These are phyloP conservation scores for Creontiades dilutus DNA, from an alignment of 2,888 invertebrate species.

Conservation along the genomic window DNA sequence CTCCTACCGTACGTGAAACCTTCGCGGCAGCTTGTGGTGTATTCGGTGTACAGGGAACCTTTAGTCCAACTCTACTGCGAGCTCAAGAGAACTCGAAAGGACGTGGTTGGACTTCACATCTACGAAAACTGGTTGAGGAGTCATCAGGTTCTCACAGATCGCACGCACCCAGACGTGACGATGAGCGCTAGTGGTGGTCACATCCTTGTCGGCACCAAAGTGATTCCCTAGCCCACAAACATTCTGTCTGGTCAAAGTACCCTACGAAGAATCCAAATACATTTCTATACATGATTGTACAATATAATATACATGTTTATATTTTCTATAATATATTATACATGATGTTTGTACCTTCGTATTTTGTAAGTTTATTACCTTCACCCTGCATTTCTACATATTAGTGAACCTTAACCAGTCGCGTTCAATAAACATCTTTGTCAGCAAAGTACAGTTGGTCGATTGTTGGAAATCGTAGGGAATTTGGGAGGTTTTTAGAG, in stretches of 20 bases:
- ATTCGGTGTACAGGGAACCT: slow-evolving; percentile 89
- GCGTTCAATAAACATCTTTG: too few species aligned
- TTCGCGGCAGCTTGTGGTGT: slow-evolving; percentile 92
- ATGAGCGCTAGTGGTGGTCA: slow-evolving; percentile 92
- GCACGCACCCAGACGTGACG: slow-evolving; percentile 96
- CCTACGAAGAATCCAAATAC: too few species aligned
- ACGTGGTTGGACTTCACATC: slow-evolving; percentile 88
- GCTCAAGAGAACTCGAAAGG: slow-evolving; percentile 84
- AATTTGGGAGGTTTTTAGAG: too few species aligned
- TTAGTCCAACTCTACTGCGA: slow-evolving; percentile 90
- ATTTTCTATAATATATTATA: too few species aligned
- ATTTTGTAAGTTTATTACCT: too few species aligned
- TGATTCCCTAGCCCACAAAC: background rate
- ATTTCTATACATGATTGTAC: too few species aligned
- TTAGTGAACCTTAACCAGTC: too few species aligned
- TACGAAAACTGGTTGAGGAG: slow-evolving; percentile 92
- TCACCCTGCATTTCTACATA: too few species aligned
- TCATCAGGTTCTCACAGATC: slow-evolving; percentile 92
- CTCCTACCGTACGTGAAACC: slow-evolving; percentile 88
- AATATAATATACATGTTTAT: too few species aligned
- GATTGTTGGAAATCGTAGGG: too few species aligned
- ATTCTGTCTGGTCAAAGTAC: background rate
- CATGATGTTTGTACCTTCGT: too few species aligned
- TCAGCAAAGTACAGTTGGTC: too few species aligned
- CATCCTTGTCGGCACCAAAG: slow-evolving; percentile 73